phyloP scores from a whole-genome alignment of 2,888 invertebrate genomes.

The Aleiodes leptofemur region DNA sequence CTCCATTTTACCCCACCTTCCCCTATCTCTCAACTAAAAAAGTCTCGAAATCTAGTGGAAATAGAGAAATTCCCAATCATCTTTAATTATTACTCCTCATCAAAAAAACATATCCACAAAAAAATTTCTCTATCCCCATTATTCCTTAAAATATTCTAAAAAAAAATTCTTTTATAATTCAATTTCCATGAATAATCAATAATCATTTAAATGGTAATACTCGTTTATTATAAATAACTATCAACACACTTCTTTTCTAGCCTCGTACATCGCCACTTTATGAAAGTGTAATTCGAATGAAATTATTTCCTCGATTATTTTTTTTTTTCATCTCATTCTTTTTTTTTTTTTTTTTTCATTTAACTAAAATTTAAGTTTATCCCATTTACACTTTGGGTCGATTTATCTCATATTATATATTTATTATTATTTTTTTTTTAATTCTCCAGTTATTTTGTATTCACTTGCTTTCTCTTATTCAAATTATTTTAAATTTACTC shows the following conservation, averaged over 20 bases:
- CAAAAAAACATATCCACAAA: too few relatives aligned
- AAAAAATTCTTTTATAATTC: too few relatives aligned
- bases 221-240: conserved; percentile 72
- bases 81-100: too few relatives aligned
- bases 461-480: conserved; percentile 33
- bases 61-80: conserved; percentile 33
- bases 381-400: conserved; percentile 57
- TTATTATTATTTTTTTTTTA: conserved; percentile 29
- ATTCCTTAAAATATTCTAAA: too few relatives aligned
- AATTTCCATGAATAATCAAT: conserved; percentile 9
- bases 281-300: conserved; percentile 29
- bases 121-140: too few relatives aligned
- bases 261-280: conserved; percentile 61
- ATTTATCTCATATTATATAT: conserved; percentile 43
- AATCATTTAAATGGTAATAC: conserved; percentile 62
- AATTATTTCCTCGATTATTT: conserved; percentile 34
- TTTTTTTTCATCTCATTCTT: conserved; percentile 33
- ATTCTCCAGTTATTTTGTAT: conserved; percentile 39
- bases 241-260: conserved; percentile 64
- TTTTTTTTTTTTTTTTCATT: background rate
- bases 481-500: conserved; percentile 54
- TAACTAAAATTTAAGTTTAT: conserved; percentile 14
- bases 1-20: too few relatives aligned
- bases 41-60: conserved; percentile 45
- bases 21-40: background rate